These are phyloP conservation scores for Eupeodes corollae DNA, from an alignment of 1,140 invertebrate species.

Conservation along the genomic window DNA sequence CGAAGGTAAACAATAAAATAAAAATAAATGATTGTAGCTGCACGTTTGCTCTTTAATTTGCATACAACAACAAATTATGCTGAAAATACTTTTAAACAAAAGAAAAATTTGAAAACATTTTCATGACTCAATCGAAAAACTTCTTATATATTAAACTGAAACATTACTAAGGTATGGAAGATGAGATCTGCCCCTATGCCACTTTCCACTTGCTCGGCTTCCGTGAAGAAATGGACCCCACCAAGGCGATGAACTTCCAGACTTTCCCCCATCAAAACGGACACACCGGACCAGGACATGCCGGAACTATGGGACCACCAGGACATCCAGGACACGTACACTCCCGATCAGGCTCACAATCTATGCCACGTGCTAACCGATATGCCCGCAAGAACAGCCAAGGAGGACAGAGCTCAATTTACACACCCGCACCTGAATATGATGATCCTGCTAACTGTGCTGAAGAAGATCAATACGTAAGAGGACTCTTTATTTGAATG, in stretches of 20 bases:
- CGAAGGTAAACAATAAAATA: no score
- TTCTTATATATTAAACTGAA: neutral
- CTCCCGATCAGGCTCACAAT: constrained; percentile 73
- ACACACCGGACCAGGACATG: constrained; percentile 45
- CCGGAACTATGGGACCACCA: constrained; percentile 65
- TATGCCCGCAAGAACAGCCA: constrained; percentile 53
- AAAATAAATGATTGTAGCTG: neutral
- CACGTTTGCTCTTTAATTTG: neutral
- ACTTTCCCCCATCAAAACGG: constrained; percentile 77
- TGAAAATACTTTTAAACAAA: neutral
- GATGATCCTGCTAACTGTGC: constrained; percentile 83
- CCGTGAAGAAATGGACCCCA: constrained; percentile 88
- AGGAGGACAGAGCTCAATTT: constrained; percentile 56
- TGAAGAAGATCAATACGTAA: constrained; percentile 71
- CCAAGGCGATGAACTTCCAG: constrained; percentile 75
- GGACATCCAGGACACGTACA: constrained; percentile 57
- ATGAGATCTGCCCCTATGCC: constrained; percentile 88
- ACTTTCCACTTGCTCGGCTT: constrained; percentile 88
- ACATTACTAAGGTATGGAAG: constrained; percentile 69
- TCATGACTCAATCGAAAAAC: no score
- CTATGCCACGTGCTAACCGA: constrained; percentile 69
- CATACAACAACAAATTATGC: neutral
- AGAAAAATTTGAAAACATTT: no score
- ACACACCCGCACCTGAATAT: constrained; percentile 68
- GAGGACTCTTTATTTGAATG: neutral